Conservation (phyloP, 2,888 invertebrate genomes). For the Microplitis deprimator region DNA sequence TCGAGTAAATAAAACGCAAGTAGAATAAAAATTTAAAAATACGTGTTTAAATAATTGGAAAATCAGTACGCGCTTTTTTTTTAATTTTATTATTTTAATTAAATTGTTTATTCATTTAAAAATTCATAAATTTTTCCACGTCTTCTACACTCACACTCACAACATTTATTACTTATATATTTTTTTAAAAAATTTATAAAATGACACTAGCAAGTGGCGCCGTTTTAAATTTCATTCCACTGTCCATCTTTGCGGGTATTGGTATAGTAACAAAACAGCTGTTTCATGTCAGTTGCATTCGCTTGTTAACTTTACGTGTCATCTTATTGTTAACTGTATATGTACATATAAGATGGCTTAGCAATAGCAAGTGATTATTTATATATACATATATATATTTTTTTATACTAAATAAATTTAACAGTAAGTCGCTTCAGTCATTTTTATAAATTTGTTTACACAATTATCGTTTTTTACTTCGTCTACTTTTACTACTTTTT, state of each 20-base stretch:
- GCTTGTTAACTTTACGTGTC: slow-evolving; percentile 15
- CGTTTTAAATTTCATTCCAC: slow-evolving; percentile 31
- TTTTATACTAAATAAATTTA: neutral
- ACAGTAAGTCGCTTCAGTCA: slow-evolving; percentile 26
- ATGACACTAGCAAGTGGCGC: neutral
- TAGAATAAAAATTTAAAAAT: no score
- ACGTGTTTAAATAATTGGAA: no score
- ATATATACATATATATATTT: neutral
- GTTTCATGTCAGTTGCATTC: slow-evolving; percentile 35
- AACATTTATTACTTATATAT: no score
- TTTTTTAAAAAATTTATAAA: no score
- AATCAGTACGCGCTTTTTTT: no score
- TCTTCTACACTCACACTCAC: no score
- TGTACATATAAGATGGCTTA: slow-evolving; percentile 20
- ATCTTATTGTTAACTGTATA: slow-evolving; percentile 12
- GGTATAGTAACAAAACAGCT: slow-evolving; percentile 27
- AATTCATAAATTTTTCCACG: no score
- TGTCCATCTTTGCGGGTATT: slow-evolving; percentile 6
- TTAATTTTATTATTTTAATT: no score
- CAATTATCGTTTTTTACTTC: neutral
- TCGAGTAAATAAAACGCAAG: no score
- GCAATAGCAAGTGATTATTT: slow-evolving; percentile 19
- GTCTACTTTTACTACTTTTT: neutral
- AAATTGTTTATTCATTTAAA: no score
- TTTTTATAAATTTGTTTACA: neutral